phyloP scores from a whole-genome alignment of 2,888 invertebrate species.

The Nineta flava region DNA sequence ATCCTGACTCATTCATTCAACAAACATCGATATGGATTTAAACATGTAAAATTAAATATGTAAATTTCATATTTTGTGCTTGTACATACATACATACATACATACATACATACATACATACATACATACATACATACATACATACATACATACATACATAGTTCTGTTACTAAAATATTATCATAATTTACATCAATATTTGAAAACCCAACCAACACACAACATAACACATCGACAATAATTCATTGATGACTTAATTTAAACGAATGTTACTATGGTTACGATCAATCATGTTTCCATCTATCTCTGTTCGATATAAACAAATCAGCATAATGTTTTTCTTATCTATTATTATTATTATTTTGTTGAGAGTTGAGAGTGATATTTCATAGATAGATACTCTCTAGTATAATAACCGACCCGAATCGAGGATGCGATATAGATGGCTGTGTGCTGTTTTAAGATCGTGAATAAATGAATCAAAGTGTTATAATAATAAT shows the following conservation, averaged over 20 bases:
- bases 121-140: background rate
- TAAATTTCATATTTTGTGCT: too few species aligned
- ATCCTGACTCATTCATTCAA: too few species aligned
- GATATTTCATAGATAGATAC: too few species aligned
- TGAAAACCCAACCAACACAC: constrained; percentile 17
- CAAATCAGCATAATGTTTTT: too few species aligned
- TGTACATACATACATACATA: background rate
- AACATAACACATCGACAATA: constrained; percentile 23
- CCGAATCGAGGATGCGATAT: background rate
- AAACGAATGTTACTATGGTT: constrained; percentile 23
- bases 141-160: background rate
- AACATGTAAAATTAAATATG: too few species aligned
- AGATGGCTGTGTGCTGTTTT: background rate
- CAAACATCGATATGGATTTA: too few species aligned
- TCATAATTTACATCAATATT: too few species aligned
- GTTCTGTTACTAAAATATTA: too few species aligned
- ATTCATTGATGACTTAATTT: constrained; percentile 31
- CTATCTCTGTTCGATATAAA: constrained; percentile 10
- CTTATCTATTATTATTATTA: too few species aligned
- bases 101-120: background rate
- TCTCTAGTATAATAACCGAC: too few species aligned
- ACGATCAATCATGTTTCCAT: constrained; percentile 19
- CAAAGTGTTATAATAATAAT: too few species aligned
- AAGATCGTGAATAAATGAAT: background rate
- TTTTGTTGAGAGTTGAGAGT: too few species aligned